Evolutionary conservation across 2,797 vertebrate species (phyloP), one percentile per base, ranked within the genome.

Genomic region (Typhlichthys eigenmanni): DNA sequence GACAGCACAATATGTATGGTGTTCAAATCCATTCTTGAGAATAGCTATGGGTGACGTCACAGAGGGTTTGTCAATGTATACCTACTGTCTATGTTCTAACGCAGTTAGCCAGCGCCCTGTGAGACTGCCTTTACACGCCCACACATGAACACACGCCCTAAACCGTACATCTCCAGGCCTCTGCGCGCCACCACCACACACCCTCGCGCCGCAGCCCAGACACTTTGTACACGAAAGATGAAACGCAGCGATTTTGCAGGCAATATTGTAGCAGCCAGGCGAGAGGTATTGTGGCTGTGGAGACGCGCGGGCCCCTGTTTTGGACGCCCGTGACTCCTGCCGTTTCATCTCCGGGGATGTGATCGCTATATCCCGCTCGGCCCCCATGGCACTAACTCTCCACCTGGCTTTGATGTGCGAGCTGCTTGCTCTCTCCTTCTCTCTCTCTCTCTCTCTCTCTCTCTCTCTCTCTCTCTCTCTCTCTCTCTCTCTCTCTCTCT

Each of bases 351-450:
- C 54, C 62, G 78, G 71, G 72, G 84, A 83, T 81, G 77, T 38
- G 82, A 87, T 76, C 73, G 68, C 77, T 75, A 72, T 74, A 71
- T 85, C 75, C 79, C 61, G 73, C 66, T 78, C 80, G 62, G 76
- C 87, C 86, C 86, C 60, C 34, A 87, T 87, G 76, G 68, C 75
- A 34, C 72, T 13, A 60, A 74, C 74, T 47, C 79, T 75, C 75
- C 86, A 91, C 82, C 85, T 88, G 86, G 4, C 87, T 90, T 87
- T 90, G 82, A 88, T 82, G 83, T 85, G 56, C 63, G 45, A 5
- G 2, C 53, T 53, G 19, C 62, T 47, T 16, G 12, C 45, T 59
- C 57, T 29, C 46, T 59, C 46, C 32, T 13, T 55, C 54, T 55
- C 32, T 55, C 54, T 47, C 45, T 55, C 32, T 55, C 54, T 47